Base-by-base conservation (phyloP, 35 echinoderm and acorn worm genomes). In the Ophiothrix spiculata region DNA sequence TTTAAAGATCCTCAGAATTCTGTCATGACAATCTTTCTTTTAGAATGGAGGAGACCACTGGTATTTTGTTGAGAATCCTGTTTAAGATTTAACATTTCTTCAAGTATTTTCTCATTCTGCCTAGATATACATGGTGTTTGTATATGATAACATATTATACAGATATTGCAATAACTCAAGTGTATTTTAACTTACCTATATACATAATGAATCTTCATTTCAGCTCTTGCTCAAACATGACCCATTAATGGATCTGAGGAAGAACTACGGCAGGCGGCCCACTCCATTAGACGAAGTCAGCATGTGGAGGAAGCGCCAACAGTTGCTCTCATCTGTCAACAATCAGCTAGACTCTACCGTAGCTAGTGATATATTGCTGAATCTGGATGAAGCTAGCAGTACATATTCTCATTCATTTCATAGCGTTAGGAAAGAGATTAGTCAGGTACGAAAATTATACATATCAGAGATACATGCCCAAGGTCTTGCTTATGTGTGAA, bases 351-450 rank as follows among this genome's bases (percentile, higher is more conserved):
- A 94, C 29, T 99, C 96, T 4, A 36, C 92, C 0, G 79, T 99
- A 28, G 96, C 96, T 33, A 92, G 86, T 74, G 86, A 94, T 39
- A 99, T 99, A 6, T 79, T 94, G 35, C 85, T 99, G 3, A 99
- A 99, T 45, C 77, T 99, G 39, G 91, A 99, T 73, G 92, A 99
- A 38, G 96, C 96, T 19, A 94, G 81, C 40, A 94, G 91, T 38
- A 93, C 96, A 23, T 99, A 94, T 38, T 98, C 95, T 73, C 96
- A 99, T 39, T 92, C 92, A 35, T 92, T 99, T 37, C 91, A 99
- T 77, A 94, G 91, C 74, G 96, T 99, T 23, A 91, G 92, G 69
- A 94, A 92, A 77, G 96, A 93, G 41, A 99, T 99, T 4, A 35
- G 82, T 16, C 92, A 99, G 92, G 96, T 99, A 83, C 42, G 76